phyloP scores from a whole-genome alignment of 1,140 invertebrate genomes.

The Lordiphosa stackelbergi region DNA sequence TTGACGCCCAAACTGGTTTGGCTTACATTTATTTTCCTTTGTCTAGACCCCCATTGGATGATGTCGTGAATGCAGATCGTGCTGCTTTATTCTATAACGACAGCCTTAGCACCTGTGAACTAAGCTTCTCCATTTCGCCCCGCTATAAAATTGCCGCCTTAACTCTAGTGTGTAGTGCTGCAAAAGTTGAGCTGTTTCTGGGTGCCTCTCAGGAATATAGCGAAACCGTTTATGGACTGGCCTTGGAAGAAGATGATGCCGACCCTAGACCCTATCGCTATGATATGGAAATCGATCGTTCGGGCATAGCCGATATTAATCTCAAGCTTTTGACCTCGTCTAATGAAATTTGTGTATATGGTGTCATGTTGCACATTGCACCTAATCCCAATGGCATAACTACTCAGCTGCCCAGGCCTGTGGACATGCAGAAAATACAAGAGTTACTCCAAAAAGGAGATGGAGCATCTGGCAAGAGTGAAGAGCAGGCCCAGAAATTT shows the following conservation, averaged over 20 bases:
- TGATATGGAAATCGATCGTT: conserved; percentile 69
- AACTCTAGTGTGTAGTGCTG: conserved; percentile 58
- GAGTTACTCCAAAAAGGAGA: conserved; percentile 49
- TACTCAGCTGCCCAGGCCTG: conserved; percentile 48
- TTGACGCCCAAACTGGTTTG: conserved; percentile 50
- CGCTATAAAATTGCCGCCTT: conserved; percentile 64
- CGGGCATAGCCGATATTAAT: conserved; percentile 54
- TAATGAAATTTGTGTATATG: conserved; percentile 66
- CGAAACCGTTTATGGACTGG: conserved; percentile 59
- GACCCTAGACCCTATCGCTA: conserved; percentile 59
- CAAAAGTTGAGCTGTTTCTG: conserved; percentile 65
- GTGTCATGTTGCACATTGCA: conserved; percentile 58
- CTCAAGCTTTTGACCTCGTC: conserved; percentile 51
- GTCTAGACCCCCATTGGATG: conserved; percentile 52
- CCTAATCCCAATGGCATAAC: conserved; percentile 73
- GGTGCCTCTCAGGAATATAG: conserved; percentile 61
- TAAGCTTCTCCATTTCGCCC: conserved; percentile 37
- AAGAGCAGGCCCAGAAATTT: conserved; percentile 42
- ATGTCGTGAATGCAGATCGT: conserved; percentile 53
- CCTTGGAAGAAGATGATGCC: conserved; percentile 52
- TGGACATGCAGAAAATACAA: conserved; percentile 56
- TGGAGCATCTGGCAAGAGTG: conserved; percentile 9
- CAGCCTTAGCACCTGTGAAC: conserved; percentile 35
- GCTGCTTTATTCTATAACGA: conserved; percentile 48
- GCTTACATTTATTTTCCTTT: conserved; percentile 18